These are phyloP conservation scores for Latrodectus hesperus DNA, from an alignment of 2,888 invertebrate species.

Conservation along the genomic window DNA sequence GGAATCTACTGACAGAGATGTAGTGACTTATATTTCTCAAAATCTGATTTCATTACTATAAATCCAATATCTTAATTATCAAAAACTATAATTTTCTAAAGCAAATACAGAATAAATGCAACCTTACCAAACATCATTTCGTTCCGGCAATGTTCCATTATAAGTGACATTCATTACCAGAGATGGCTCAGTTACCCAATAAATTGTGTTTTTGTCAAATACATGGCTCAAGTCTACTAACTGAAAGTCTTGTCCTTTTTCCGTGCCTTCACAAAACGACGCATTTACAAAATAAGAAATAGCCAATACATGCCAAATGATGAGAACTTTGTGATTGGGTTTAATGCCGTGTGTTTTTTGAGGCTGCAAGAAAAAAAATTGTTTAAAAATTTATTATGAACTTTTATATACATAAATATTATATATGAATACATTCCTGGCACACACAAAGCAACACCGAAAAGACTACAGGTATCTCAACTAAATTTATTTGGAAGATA, in stretches of 20 bases:
- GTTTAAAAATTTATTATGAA: too few species aligned
- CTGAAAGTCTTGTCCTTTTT: background rate
- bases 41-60: too few species aligned
- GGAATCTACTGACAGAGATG: too few species aligned
- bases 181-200: conserved; percentile 53
- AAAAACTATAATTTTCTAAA: too few species aligned
- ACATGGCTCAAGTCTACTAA: conserved; percentile 38
- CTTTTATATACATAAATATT: too few species aligned
- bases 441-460: too few species aligned
- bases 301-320: conserved; percentile 40
- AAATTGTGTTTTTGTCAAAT: conserved; percentile 48
- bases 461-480: too few species aligned
- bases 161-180: conserved; percentile 37
- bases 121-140: conserved; percentile 40
- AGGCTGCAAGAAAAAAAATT: background rate
- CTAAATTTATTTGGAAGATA: too few species aligned
- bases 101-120: background rate
- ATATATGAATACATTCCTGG: too few species aligned
- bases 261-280: background rate
- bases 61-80: too few species aligned
- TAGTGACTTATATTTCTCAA: too few species aligned
- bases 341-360: conserved; percentile 14
- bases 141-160: conserved; percentile 25
- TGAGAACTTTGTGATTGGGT: conserved; percentile 24
- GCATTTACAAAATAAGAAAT: conserved; percentile 15